phyloP scores from a whole-genome alignment of 2,888 invertebrate genomes.

The Xylophagus ater region DNA sequence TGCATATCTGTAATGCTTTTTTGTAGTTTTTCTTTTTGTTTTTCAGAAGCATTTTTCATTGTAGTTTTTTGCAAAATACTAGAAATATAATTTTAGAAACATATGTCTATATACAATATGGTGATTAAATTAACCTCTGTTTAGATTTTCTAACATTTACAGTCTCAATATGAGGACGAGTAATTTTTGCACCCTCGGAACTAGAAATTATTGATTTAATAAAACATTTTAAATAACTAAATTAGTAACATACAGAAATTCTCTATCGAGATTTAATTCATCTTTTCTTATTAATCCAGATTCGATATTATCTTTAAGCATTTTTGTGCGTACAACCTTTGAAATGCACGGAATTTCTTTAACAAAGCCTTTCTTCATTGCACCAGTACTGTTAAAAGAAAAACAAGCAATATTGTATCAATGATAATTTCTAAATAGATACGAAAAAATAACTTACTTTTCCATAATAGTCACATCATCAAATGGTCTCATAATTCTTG shows the following conservation, averaged over 20 bases:
- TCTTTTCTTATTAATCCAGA: conserved; percentile 2
- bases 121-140: conserved; percentile 1
- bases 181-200: background rate
- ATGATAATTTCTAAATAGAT: background rate
- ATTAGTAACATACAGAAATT: background rate
- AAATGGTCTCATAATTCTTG: background rate
- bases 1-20: background rate
- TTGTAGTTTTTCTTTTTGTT: background rate
- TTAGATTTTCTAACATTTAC: background rate
- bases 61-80: background rate
- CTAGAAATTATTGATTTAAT: background rate
- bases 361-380: background rate
- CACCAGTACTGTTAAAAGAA: conserved; percentile 3
- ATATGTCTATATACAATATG: background rate
- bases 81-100: background rate
- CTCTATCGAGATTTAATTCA: background rate
- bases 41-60: background rate
- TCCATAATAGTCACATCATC: conserved; percentile 3
- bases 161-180: background rate
- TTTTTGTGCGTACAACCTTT: background rate
- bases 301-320: background rate
- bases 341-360: too few species aligned
- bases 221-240: background rate
- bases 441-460: conserved; percentile 2
- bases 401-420: background rate